Base-by-base conservation (phyloP, 2,888 invertebrate genomes). In the Kuschelorhynchus macadamiae region DNA sequence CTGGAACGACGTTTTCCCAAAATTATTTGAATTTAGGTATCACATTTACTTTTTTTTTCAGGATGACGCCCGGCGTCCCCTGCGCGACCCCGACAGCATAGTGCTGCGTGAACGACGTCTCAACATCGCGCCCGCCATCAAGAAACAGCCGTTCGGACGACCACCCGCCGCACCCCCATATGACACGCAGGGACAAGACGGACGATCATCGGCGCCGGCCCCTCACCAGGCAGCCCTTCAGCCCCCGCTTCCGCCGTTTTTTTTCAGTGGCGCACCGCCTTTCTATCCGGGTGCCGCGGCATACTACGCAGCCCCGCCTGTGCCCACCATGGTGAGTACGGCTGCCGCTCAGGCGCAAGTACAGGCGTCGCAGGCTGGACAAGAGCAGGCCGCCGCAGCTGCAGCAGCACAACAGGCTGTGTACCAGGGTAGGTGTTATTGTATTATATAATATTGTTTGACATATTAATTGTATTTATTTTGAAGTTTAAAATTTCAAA, bases 121-220 rank as follows among this genome's bases (percentile, higher is more conserved):
- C 67, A 94, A 94, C 80, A 93, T 95, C 81, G 94, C 94, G 36
- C 93, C 93, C 72, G 94, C 94, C 74, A 92, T 95, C 70, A 91
- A 93, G 79, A 94, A 94, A 83, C 93, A 94, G 86, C 74, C 71
- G n/a, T 71, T 71, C 18, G 67, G 67, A 3, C 59, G 67, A n/a
- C 67, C 67, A 14, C 61, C 66, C 5, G 36, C 67, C 3, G 59
- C 64, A 1, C 50, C 64, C 11, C 67, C 67, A 32, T 71, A 63
- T 30, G 70, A 70, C 21, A 44, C 53, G 8, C 55, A 49, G n/a
- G 42, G 59, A 1, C 56, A 53, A 16, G 67, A 67, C 20, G 71
- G 67, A 5, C 50, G 63, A 18, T 67, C 67, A 25, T 86, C 87
- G 33, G 84, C 86, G 36, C 85, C 86, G 52, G 81, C 84, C 33